Evolutionary conservation across 2,113 vertebrate genomes (phyloP), one percentile per base, ranked within the genome.

Genomic region (Tragelaphus strepsiceros): DNA sequence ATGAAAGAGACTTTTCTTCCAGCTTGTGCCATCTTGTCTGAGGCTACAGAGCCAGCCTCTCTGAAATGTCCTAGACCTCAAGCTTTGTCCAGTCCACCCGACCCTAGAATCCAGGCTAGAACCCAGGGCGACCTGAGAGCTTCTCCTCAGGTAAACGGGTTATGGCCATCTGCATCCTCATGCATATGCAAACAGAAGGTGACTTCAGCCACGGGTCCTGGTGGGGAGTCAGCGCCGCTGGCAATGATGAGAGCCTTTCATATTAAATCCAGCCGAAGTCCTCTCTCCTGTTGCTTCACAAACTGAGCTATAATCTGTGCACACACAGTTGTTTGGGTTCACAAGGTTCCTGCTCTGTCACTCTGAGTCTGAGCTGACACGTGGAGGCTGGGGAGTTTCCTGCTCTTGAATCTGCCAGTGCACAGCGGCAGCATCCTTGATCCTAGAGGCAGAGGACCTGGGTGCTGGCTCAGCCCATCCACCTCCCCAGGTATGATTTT

Each of bases 261-360:
- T 6, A 30, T 64, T 13, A 39, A 88, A 94, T 91, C 85, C 80
- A 85, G 61, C 15, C 49, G 51, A 84, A 77, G 13, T 1, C 28
- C 12, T 61, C 12, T 67, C 51, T 58, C 1, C 1, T 46, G 32
- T 28, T 54, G 7, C 3, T 82, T 46, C 19, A 67, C 4, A 46
- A 32, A 46, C 17, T 51, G 28, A 67, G 35, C 15, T 19, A 1
- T 39, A 51, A 15, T 28, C 19, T 17, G 43, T 16, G 21, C 12
- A 49, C 14, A 64, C 1, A n/a, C 10, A 7, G 28, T 77, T 14
- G 7, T 93, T 51, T 88, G 71, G 21, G 39, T 4, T 19, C 53
- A 0, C 0, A 2, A 21, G 6, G n/a, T 32, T 7, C 22, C 43
- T 0, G 8, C 16, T 46, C 4, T 62, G 39, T 49, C 16, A 28